phyloP scores from a whole-genome alignment of 2,797 vertebrate species.

The Chelidonichthys spinosus region DNA sequence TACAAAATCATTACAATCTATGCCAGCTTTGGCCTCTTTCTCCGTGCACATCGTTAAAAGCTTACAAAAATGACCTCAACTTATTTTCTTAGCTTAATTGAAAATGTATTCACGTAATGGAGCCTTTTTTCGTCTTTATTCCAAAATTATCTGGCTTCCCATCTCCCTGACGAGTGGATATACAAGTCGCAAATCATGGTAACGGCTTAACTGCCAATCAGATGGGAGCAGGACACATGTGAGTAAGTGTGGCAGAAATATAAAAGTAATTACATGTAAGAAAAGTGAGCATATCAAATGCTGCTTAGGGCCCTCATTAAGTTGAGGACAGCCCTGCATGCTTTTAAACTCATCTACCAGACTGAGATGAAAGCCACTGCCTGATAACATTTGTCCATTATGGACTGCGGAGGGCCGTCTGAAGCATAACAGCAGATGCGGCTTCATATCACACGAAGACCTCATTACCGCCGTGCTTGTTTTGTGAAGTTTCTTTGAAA shows the following conservation, averaged over 20 bases:
- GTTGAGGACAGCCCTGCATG: conserved; percentile 37
- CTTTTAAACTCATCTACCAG: conserved; percentile 49
- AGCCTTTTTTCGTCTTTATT: background rate
- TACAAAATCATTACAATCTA: background rate
- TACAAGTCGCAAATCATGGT: conserved; percentile 22
- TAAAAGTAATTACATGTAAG: conserved; percentile 60
- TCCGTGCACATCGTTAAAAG: background rate
- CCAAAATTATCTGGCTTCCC: background rate
- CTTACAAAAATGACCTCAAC: background rate
- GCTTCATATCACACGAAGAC: conserved; percentile 29
- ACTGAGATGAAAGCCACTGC: conserved; percentile 46
- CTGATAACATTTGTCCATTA: conserved; percentile 53
- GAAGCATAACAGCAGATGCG: conserved; percentile 42
- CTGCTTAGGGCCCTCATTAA: conserved; percentile 53
- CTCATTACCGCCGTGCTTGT: conserved; percentile 37
- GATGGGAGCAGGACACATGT: conserved; percentile 27
- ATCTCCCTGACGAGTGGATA: conserved; percentile 7
- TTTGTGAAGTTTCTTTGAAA: conserved; percentile 24
- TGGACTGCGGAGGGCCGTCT: conserved; percentile 44
- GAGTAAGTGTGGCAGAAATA: conserved; percentile 49
- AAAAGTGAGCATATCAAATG: conserved; percentile 60
- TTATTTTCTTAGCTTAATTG: background rate
- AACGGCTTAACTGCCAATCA: conserved; percentile 15
- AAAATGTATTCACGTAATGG: conserved; percentile 2
- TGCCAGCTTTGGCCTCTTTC: background rate